A percentile compares a stretch with the other conserved stretches of the same genome.
Evolutionary conservation across 2,113 vertebrate genomes (phyloP).

Genomic region (Oncorhynchus gorbuscha): DNA sequence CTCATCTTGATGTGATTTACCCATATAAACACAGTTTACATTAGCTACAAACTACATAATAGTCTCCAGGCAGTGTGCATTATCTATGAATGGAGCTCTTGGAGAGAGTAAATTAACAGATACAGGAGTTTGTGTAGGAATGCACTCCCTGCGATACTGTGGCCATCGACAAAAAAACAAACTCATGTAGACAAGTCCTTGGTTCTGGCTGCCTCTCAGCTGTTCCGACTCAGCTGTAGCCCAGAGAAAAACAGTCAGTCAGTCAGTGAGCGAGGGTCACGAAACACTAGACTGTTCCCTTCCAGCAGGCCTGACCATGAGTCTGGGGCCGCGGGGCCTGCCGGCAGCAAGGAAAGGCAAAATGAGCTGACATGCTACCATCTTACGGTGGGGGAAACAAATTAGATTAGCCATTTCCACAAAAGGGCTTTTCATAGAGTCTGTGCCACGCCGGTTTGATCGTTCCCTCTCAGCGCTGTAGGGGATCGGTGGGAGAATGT

Average conservation of each 20-base stretch:
- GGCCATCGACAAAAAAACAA: conserved; percentile 46
- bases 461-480: conserved; percentile 24
- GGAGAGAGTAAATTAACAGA: neutral
- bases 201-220: conserved; percentile 44
- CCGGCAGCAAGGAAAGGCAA: conserved; percentile 5
- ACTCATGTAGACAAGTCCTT: conserved; percentile 34
- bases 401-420: conserved; percentile 52
- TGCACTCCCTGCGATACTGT: neutral
- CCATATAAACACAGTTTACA: neutral
- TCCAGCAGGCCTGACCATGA: conserved; percentile 34
- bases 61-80: neutral
- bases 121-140: neutral
- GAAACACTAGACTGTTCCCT: conserved; percentile 23
- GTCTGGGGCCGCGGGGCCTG: conserved; percentile 1
- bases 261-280: conserved; percentile 24
- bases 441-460: conserved; percentile 30
- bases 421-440: conserved; percentile 45
- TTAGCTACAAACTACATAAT: conserved; percentile 6
- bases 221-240: conserved; percentile 30
- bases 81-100: conserved; percentile 17
- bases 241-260: conserved; percentile 30
- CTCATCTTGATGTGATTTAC: neutral
- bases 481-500: conserved; percentile 5
- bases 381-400: conserved; percentile 39
- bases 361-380: conserved; percentile 25